Percentiles rank a stretch among this genome's conserved stretches.
Evolutionary conservation across 2,888 invertebrate genomes (phyloP).

Genomic region (Neria commutata): DNA sequence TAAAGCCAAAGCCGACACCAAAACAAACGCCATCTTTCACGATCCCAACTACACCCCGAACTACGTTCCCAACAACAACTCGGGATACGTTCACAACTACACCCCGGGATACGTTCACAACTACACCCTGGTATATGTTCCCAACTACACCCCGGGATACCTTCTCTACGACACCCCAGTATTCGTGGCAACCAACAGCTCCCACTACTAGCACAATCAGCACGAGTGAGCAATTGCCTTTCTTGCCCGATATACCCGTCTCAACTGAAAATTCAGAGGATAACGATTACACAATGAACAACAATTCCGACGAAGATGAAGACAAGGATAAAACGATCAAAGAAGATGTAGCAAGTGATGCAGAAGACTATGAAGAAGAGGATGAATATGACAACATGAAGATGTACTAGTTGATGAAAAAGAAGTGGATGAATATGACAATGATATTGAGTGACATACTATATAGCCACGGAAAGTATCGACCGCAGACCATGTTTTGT

Average conservation of each 20-base stretch:
- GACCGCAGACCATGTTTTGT: too few species aligned
- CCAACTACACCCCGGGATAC: too few species aligned
- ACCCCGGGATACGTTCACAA: conserved; percentile 3
- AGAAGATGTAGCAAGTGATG: background rate
- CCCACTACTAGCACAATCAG: background rate
- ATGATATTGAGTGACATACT: too few species aligned
- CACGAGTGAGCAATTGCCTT: conserved; percentile 18
- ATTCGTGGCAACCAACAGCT: conserved; percentile 5
- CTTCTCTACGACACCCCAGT: too few species aligned
- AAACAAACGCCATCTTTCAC: conserved; percentile 2
- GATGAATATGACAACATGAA: background rate
- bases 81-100: background rate
- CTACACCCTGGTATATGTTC: too few species aligned
- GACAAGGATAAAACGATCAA: background rate
- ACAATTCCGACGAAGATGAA: background rate
- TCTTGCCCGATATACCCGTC: conserved; percentile 15
- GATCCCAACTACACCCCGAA: background rate
- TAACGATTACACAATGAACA: background rate
- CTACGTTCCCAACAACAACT: conserved; percentile 3
- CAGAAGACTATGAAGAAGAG: background rate
- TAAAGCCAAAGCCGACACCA: conserved; percentile 3
- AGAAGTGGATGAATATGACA: background rate
- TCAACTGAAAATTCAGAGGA: conserved; percentile 11
- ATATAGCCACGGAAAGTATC: too few species aligned
- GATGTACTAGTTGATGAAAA: background rate